phyloP scores from a whole-genome alignment of 2,888 invertebrate species.

The Esperia sulphurella region DNA sequence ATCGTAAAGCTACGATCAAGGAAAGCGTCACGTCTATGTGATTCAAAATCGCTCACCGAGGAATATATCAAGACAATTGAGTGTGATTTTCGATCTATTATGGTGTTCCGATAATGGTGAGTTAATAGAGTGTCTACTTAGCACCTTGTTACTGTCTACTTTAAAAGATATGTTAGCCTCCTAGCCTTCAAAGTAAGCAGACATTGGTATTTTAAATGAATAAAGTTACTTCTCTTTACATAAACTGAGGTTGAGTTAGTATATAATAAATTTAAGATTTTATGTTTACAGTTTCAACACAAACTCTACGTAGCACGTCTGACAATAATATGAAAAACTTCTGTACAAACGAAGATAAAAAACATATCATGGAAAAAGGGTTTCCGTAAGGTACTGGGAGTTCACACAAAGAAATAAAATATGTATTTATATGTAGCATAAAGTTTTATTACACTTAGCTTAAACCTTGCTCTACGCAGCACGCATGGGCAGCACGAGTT shows the following conservation, averaged over 20 bases:
- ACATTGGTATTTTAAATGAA: not conserved
- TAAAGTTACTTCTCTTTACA: not conserved
- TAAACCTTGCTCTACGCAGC: slow-evolving; percentile 27
- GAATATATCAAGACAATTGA: slow-evolving; percentile 34
- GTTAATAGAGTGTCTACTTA: slow-evolving; percentile 33
- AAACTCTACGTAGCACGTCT: no score
- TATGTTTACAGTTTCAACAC: no score
- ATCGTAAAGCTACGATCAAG: slow-evolving; percentile 34
- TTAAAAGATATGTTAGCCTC: slow-evolving; percentile 30
- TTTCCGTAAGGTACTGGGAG: no score
- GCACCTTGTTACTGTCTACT: slow-evolving; percentile 41
- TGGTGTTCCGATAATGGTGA: slow-evolving; percentile 17
- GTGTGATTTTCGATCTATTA: slow-evolving; percentile 27
- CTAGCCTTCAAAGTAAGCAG: not conserved
- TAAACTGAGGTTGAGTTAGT: no score
- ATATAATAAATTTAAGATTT: no score
- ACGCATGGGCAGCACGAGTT: slow-evolving; percentile 14
- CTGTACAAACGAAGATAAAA: no score
- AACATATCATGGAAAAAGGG: no score
- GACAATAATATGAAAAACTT: no score
- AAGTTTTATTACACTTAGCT: slow-evolving; percentile 34
- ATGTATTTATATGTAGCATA: slow-evolving; percentile 21
- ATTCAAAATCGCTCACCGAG: slow-evolving; percentile 17
- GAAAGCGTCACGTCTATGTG: slow-evolving; percentile 26
- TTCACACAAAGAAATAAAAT: slow-evolving; percentile 13